Conservation (phyloP, 2,797 vertebrate species). For the Saxicola maurus region DNA sequence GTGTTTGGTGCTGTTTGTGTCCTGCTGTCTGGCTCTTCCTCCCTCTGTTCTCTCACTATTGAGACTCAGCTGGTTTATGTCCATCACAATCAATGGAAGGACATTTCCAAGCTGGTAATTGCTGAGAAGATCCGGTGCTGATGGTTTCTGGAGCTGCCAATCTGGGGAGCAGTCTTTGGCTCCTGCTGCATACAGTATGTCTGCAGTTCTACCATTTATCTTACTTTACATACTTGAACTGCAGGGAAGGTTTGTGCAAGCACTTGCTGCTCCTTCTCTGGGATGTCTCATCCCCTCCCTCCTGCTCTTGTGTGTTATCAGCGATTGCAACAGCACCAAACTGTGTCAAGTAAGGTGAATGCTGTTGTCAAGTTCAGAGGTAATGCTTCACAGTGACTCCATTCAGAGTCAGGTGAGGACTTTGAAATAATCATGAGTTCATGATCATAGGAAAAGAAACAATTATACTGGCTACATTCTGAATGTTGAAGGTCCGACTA, state of each 20-base stretch:
- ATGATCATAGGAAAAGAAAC: background rate
- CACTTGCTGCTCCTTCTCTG: slow-evolving; percentile 43
- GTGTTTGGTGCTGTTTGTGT: slow-evolving; percentile 51
- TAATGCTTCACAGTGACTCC: background rate
- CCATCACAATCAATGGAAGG: slow-evolving; percentile 64
- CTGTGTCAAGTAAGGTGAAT: slow-evolving; percentile 1
- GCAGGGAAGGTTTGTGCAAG: slow-evolving; percentile 64
- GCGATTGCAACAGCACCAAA: slow-evolving; percentile 24
- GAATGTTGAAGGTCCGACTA: background rate
- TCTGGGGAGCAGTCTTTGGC: slow-evolving; percentile 60
- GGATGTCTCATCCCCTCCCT: background rate
- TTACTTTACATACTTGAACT: slow-evolving; percentile 55
- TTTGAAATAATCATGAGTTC: background rate
- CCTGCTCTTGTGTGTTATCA: background rate
- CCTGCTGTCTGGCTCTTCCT: slow-evolving; percentile 46
- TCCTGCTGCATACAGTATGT: slow-evolving; percentile 31
- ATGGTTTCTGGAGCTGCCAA: slow-evolving; percentile 69
- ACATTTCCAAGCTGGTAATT: slow-evolving; percentile 70
- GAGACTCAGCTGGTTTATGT: slow-evolving; percentile 70
- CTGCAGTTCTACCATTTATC: slow-evolving; percentile 47
- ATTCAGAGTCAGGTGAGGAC: background rate
- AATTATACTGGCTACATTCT: background rate
- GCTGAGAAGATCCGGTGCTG: slow-evolving; percentile 60
- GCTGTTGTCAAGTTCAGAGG: background rate
- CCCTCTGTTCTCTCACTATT: slow-evolving; percentile 4